A percentile compares a stretch with the other conserved stretches of the same genome.
phyloP scores from a whole-genome alignment of 2,888 invertebrate species.

The Trissoscelio sp. region DNA sequence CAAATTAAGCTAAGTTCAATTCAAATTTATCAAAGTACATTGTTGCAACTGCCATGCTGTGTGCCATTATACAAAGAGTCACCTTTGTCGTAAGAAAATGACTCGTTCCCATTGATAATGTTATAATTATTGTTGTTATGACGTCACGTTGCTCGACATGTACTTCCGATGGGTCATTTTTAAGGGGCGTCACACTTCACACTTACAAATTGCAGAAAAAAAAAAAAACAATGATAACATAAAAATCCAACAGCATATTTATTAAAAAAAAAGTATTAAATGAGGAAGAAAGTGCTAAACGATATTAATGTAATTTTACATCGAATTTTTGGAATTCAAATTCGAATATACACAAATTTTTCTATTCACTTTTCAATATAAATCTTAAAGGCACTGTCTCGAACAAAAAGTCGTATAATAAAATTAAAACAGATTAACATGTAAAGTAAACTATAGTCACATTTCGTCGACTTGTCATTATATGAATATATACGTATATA shows the following conservation, averaged over 20 bases:
- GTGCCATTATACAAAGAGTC: conserved; percentile 82
- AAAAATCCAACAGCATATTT: background rate
- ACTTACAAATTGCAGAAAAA: background rate
- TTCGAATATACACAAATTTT: conserved; percentile 65
- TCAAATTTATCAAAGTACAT: conserved; percentile 80
- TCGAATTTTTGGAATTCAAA: conserved; percentile 67
- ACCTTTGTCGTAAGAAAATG: conserved; percentile 77
- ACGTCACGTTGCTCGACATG: conserved; percentile 69
- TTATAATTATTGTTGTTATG: conserved; percentile 67
- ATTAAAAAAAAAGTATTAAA: conserved; percentile 5
- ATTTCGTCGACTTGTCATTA: conserved; percentile 46
- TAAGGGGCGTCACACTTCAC: background rate
- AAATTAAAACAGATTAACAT: conserved; percentile 27
- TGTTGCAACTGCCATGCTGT: conserved; percentile 83
- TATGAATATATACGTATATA: conserved; percentile 39
- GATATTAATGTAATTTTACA: conserved; percentile 69
- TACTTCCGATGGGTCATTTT: conserved; percentile 33
- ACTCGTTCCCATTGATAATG: conserved; percentile 68
- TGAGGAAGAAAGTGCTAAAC: conserved; percentile 63
- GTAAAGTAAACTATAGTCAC: conserved; percentile 46
- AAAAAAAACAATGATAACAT: conserved; percentile 3
- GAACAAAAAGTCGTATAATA: conserved; percentile 25
- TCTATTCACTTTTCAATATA: conserved; percentile 67
- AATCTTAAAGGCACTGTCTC: conserved; percentile 52
- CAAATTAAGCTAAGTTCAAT: conserved; percentile 71